phyloP scores from a whole-genome alignment of 2,113 vertebrate species.

The Ancistrus triradiatus region DNA sequence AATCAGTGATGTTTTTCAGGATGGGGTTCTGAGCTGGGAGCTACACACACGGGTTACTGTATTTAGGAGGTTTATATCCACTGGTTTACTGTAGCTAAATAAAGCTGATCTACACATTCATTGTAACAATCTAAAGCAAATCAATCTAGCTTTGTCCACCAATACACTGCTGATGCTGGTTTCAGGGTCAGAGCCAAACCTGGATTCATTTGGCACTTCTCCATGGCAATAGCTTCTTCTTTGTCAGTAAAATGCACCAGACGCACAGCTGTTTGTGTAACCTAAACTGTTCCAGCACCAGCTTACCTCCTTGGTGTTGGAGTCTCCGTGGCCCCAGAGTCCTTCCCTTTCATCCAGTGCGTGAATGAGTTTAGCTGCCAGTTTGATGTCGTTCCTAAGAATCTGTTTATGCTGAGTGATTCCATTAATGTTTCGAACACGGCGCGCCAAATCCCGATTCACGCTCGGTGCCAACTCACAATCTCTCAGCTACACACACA shows the following conservation, averaged over 20 bases:
- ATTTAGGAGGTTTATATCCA: no score
- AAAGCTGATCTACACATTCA: no score
- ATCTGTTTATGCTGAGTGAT: conserved; percentile 88
- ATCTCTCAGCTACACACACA: conserved; percentile 73
- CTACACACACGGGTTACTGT: conserved; percentile 60
- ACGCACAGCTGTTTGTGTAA: no score
- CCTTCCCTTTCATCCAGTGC: conserved; percentile 80
- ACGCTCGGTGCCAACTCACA: conserved; percentile 87
- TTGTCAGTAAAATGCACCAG: no score
- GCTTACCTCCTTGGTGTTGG: conserved; percentile 58
- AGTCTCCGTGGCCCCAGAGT: conserved; percentile 74
- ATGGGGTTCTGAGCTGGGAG: conserved; percentile 84
- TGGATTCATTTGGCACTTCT: no score
- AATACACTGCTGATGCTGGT: no score
- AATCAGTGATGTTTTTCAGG: conserved; percentile 89
- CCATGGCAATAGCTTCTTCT: no score
- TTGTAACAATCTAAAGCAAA: no score
- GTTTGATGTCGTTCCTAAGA: conserved; percentile 87
- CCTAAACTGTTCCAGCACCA: no score
- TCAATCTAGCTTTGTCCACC: no score
- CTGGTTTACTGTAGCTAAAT: no score
- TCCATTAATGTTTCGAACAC: conserved; percentile 83
- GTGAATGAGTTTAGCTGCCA: conserved; percentile 86
- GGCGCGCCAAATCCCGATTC: conserved; percentile 81
- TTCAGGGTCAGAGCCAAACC: no score